Base-by-base conservation (phyloP, 2,797 vertebrate genomes). In the Artibeus lituratus region DNA sequence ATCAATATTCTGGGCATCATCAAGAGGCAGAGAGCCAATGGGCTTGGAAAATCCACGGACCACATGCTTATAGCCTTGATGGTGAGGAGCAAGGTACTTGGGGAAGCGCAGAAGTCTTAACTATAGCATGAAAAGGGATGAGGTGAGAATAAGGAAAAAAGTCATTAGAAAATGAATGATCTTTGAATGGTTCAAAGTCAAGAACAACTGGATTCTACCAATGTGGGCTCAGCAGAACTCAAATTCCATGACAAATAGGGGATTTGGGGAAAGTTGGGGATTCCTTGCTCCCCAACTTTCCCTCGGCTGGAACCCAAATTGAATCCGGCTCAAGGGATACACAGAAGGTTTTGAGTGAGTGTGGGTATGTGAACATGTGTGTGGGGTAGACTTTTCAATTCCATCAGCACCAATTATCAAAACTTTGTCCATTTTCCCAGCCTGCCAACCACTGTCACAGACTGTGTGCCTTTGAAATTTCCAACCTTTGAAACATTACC, bases 391-490 rank as follows among this genome's bases (percentile, higher is more conserved):
- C 78, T 88, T 97, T 83, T 97, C 95, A 96, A 97, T 97, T 97
- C 95, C 87, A n/a, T 91, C 83, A 93, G 57, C 81, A 87, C 96
- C 94, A 96, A 97, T 98, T 97, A 98, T 87, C 72, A n/a, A 47
- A 96, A 93, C 70, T 92, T 78, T 97, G 93, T 96, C 97, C 92
- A 82, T 97, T 97, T 86, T 80, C 97, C 96, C 95, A 98, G 73
- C 72, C 92, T 97, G 89, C 59, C 55, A 59, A 82, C 81, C 39
- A 69, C 90, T 96, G 78, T 96, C 88, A 97, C 95, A 97, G 87
- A 97, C 96, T 96, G 95, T 96, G 92, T 97, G 92, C 96, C 96
- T 97, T 97, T 97, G 96, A 97, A 98, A 98, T 98, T 94, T 96
- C 87, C 96, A 97, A 85, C 96, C 94, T 98, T 97, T 97, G 87